Conservation (phyloP, 2,888 invertebrate genomes). For the Stramonita haemastoma region DNA sequence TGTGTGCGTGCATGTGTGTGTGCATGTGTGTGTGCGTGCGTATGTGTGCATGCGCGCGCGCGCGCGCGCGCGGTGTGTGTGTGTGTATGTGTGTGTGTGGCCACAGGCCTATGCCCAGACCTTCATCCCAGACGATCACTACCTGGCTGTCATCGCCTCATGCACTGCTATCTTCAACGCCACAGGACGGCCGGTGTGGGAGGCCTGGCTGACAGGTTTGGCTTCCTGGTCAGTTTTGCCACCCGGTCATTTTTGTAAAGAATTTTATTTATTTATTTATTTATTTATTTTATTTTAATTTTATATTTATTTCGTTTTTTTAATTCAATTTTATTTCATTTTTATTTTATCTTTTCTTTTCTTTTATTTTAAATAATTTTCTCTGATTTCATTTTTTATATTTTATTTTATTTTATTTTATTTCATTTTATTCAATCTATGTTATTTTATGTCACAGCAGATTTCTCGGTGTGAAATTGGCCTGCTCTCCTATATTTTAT, state of each 20-base stretch:
- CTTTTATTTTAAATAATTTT: no score
- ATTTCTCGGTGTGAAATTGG: no score
- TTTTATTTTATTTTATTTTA: no score
- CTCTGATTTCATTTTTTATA: no score
- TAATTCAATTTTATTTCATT: no score
- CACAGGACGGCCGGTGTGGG: constrained; percentile 78
- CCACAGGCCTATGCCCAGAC: constrained; percentile 75
- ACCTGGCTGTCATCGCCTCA: constrained; percentile 78
- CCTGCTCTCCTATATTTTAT: no score
- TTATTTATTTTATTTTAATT: no score
- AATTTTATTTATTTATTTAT: no score
- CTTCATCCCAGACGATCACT: constrained; percentile 79
- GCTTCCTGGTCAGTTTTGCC: constrained; percentile 72
- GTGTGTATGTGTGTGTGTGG: not conserved
- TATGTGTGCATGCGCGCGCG: not conserved
- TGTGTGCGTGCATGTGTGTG: not conserved
- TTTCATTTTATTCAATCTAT: no score
- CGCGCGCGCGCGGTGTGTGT: not conserved
- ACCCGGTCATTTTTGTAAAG: not conserved
- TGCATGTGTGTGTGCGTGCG: not conserved
- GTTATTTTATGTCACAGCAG: no score
- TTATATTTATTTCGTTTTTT: no score
- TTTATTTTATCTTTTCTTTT: no score
- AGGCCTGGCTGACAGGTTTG: constrained; percentile 75
- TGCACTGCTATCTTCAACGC: constrained; percentile 79